Percentiles rank a stretch among this genome's conserved stretches.
Evolutionary conservation across 1,140 invertebrate genomes (phyloP).

Genomic region (Drosophila arizonae): DNA sequence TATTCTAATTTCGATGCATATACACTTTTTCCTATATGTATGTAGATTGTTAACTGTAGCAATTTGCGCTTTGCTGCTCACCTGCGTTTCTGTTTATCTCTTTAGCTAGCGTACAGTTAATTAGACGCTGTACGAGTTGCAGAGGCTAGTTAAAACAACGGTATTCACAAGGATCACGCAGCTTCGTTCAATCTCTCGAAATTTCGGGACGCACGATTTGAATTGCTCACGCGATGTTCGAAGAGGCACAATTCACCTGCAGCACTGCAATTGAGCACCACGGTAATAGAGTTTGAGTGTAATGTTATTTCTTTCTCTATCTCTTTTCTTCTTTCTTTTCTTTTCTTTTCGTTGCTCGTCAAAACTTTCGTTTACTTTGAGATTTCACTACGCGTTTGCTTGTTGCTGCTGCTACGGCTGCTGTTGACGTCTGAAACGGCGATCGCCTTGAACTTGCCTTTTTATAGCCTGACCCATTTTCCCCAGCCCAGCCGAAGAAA

Average conservation of each 20-base stretch:
- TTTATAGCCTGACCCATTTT: slow-evolving; percentile 85
- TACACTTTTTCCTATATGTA: too few species aligned
- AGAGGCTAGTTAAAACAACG: not conserved
- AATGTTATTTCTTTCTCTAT: slow-evolving; percentile 43
- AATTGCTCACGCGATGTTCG: slow-evolving; percentile 55
- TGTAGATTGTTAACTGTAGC: too few species aligned
- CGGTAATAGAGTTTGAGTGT: slow-evolving; percentile 5
- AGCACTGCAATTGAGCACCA: slow-evolving; percentile 40
- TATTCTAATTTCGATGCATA: too few species aligned
- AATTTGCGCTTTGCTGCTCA: not conserved
- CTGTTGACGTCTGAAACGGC: slow-evolving; percentile 73
- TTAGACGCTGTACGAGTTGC: not conserved
- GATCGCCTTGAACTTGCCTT: slow-evolving; percentile 85
- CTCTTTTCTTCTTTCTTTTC: slow-evolving; percentile 11
- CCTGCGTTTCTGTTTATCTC: not conserved
- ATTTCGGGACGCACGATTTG: slow-evolving; percentile 38
- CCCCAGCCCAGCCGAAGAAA: slow-evolving; percentile 51
- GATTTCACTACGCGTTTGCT: slow-evolving; percentile 36
- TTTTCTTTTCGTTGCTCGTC: not conserved
- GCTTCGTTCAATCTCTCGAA: slow-evolving; percentile 42
- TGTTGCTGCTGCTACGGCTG: slow-evolving; percentile 36
- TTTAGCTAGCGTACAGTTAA: too few species aligned
- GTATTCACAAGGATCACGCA: slow-evolving; percentile 36
- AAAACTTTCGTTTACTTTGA: slow-evolving; percentile 39
- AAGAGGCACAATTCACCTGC: slow-evolving; percentile 66